Evolutionary conservation across 2,888 invertebrate species (phyloP).

Genomic region (Nomada fabriciana): DNA sequence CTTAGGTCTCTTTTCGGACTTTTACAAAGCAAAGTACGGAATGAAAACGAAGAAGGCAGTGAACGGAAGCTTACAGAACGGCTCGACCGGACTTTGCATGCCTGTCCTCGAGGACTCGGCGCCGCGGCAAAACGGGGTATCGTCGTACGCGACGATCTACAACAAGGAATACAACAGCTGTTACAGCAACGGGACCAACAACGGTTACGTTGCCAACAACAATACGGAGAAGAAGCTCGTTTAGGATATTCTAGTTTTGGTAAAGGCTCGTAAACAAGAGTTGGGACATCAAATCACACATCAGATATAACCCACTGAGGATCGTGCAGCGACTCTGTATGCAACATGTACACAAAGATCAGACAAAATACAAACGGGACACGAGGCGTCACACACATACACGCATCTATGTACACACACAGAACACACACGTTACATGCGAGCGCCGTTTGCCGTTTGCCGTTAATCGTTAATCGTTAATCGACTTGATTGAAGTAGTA

Average conservation of each 20-base stretch:
- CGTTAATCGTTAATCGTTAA: neutral
- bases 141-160: conserved; percentile 85
- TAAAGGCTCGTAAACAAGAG: conserved; percentile 30
- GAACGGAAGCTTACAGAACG: conserved; percentile 80
- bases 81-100: conserved; percentile 88
- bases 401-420: neutral
- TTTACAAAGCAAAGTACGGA: conserved; percentile 94
- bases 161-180: conserved; percentile 87
- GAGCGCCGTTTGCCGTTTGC: no score
- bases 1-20: conserved; percentile 96
- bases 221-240: conserved; percentile 82
- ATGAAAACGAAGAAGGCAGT: conserved; percentile 70
- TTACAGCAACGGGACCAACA: conserved; percentile 88
- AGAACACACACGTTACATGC: neutral
- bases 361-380: no score
- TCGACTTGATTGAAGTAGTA: conserved; percentile 10
- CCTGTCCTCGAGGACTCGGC: conserved; percentile 87
- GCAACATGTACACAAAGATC: neutral
- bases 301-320: conserved; percentile 28
- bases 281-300: conserved; percentile 49
- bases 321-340: conserved; percentile 27
- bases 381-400: neutral
- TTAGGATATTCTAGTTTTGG: conserved; percentile 67
- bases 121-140: conserved; percentile 80
- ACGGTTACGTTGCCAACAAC: conserved; percentile 86